Evolutionary conservation across 1,140 invertebrate genomes (phyloP).

Genomic region (Lanistes nyassanus): DNA sequence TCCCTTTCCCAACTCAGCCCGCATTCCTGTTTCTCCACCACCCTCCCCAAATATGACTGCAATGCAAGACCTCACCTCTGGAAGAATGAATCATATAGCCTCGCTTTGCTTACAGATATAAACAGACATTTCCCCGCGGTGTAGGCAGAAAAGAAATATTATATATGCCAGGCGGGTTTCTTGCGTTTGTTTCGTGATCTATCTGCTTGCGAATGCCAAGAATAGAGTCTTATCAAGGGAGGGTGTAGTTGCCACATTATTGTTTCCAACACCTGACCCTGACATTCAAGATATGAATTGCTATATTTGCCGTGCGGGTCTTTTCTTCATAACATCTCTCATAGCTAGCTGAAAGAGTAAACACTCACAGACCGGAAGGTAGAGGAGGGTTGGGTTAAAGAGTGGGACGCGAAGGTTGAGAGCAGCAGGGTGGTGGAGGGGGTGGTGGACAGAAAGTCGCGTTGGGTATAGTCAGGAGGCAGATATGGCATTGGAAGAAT

Average conservation of each 20-base stretch:
- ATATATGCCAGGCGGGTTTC: constrained; percentile 17
- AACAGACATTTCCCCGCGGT: constrained; percentile 3
- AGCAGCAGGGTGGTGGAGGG: too few species aligned
- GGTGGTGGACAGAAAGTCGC: too few species aligned
- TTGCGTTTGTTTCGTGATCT: neutral
- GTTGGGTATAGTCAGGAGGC: too few species aligned
- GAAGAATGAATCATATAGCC: neutral
- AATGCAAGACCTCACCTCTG: too few species aligned
- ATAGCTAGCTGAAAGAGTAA: too few species aligned
- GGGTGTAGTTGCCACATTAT: constrained; percentile 2
- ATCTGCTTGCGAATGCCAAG: neutral
- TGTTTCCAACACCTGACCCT: constrained; percentile 8
- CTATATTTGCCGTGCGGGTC: constrained; percentile 1
- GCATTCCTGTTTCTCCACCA: too few species aligned
- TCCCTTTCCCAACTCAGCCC: too few species aligned
- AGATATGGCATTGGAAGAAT: constrained; percentile 10
- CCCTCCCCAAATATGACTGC: too few species aligned
- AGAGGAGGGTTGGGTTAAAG: too few species aligned
- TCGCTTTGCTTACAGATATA: constrained; percentile 8
- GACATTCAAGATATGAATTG: constrained; percentile 7
- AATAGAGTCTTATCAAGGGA: neutral
- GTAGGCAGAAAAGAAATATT: constrained; percentile 2
- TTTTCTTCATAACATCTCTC: constrained; percentile 8
- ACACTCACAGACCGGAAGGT: too few species aligned
- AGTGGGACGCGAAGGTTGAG: too few species aligned